Percentiles rank a stretch among this genome's conserved stretches.
Conservation (phyloP, 35 echinoderm and acorn worm species). For the Strongylocentrotus purpuratus region DNA sequence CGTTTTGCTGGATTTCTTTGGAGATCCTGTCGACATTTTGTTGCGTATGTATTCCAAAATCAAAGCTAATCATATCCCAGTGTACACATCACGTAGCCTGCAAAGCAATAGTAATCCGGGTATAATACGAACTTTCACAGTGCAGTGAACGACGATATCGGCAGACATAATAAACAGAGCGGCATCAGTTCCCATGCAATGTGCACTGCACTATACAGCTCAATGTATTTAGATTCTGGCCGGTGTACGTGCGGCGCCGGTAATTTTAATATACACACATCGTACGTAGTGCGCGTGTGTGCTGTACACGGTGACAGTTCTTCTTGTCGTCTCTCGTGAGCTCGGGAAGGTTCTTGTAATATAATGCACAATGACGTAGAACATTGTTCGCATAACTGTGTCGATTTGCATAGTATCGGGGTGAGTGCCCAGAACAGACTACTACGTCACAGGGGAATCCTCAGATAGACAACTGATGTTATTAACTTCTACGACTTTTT, state of each 20-base stretch:
- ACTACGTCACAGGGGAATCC: neutral
- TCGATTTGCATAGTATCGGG: neutral
- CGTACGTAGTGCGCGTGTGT: neutral
- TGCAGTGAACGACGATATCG: neutral
- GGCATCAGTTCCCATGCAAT: neutral
- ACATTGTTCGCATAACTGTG: constrained; percentile 21
- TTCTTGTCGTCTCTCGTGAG: neutral
- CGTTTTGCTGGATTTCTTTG: neutral
- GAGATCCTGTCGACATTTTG: neutral
- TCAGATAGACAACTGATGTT: neutral
- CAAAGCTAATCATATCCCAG: neutral
- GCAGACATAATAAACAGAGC: neutral
- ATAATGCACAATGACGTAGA: neutral
- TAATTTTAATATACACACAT: neutral
- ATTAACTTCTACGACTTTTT: neutral
- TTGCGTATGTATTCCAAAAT: neutral
- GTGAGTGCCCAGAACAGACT: neutral
- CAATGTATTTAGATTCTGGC: neutral
- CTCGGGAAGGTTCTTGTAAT: neutral
- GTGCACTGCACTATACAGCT: neutral
- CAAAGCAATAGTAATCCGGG: neutral
- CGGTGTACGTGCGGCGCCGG: neutral
- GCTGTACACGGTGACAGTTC: neutral
- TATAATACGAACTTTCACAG: neutral
- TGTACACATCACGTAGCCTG: neutral